These are phyloP conservation scores for Pogonomyrmex barbatus DNA, from an alignment of 1,140 invertebrate species.

Conservation along the genomic window DNA sequence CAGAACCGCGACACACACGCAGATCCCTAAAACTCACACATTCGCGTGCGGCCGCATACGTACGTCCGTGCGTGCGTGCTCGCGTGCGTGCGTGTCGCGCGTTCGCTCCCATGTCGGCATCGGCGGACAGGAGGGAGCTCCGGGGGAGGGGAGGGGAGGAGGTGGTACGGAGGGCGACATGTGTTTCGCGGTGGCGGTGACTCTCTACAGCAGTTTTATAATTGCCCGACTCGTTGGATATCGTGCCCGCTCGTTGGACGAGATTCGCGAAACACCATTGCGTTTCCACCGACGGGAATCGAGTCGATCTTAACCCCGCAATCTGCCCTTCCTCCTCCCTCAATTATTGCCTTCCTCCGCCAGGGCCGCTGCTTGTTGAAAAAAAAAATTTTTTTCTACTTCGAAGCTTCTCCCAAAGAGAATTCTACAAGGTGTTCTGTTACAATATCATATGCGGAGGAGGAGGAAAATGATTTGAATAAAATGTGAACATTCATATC, in stretches of 20 bases:
- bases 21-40: constrained; percentile 72
- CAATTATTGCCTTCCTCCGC: constrained; percentile 39
- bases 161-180: constrained; percentile 74
- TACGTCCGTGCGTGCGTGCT: constrained; percentile 64
- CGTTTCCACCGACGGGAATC: constrained; percentile 50
- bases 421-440: background rate
- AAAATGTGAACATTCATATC: background rate
- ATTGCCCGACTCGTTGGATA: constrained; percentile 76
- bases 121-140: constrained; percentile 57
- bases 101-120: constrained; percentile 77
- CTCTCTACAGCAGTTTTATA: constrained; percentile 81
- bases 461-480: background rate
- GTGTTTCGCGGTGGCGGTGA: constrained; percentile 80
- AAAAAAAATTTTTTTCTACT: background rate
- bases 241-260: constrained; percentile 61
- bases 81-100: constrained; percentile 73
- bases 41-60: constrained; percentile 50
- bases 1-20: constrained; percentile 81
- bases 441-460: no score
- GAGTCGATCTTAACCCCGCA: constrained; percentile 47
- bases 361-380: constrained; percentile 28
- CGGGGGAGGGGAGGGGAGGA: background rate
- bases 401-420: background rate
- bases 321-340: constrained; percentile 29
- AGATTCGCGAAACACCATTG: constrained; percentile 71